Evolutionary conservation across 2,797 vertebrate species (phyloP).

Genomic region (Eulemur mongoz): DNA sequence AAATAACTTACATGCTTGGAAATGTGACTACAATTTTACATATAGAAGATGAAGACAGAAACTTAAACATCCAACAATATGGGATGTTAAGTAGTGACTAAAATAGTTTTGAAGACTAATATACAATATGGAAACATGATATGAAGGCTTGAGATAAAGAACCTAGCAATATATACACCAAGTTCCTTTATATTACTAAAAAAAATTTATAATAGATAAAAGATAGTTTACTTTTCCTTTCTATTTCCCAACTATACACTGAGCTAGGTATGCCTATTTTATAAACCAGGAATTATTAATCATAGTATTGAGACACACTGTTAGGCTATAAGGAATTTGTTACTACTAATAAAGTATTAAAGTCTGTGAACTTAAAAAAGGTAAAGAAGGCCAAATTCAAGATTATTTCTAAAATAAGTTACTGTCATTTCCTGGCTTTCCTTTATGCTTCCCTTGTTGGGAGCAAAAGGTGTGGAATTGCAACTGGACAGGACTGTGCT

Average conservation of each 20-base stretch:
- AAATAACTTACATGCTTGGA: neutral
- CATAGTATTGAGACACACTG: neutral
- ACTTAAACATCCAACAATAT: neutral
- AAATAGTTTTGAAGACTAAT: neutral
- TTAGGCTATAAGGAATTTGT: neutral
- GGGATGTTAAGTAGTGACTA: neutral
- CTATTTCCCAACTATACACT: neutral
- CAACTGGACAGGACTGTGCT: neutral
- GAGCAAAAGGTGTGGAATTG: neutral
- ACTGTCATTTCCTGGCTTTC: neutral
- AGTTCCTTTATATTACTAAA: neutral
- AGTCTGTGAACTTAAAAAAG: conserved; percentile 13
- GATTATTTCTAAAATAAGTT: neutral
- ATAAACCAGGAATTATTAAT: neutral
- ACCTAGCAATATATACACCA: neutral
- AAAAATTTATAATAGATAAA: neutral
- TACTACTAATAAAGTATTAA: conserved; percentile 14
- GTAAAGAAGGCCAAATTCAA: neutral
- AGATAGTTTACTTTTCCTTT: neutral
- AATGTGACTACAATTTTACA: conserved; percentile 15
- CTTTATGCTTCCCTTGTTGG: neutral
- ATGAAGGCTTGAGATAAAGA: neutral
- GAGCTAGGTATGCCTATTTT: neutral
- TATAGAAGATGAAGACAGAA: conserved; percentile 2
- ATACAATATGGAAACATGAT: neutral